Percentiles rank a stretch among this genome's conserved stretches.
These are phyloP conservation scores for Natrix natrix DNA, from an alignment of 2,797 vertebrate genomes.

Conservation along the genomic window DNA sequence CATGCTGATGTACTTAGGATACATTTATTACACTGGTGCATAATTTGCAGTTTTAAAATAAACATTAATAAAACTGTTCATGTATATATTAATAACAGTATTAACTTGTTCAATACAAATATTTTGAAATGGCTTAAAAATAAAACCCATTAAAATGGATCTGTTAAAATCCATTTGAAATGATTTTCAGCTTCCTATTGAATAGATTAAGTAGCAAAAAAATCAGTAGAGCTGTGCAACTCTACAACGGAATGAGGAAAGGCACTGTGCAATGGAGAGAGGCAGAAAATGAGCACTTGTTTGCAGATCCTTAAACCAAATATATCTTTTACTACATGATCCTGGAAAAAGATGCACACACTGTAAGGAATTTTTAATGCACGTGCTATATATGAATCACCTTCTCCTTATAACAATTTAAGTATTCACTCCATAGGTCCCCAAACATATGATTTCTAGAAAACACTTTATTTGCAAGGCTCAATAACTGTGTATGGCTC, in stretches of 20 bases:
- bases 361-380: neutral
- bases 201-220: constrained; percentile 15
- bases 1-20: neutral
- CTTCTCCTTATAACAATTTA: neutral
- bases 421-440: neutral
- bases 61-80: neutral
- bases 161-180: constrained; percentile 14
- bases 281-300: neutral
- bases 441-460: constrained; percentile 35
- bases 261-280: neutral
- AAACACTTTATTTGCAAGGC: constrained; percentile 34
- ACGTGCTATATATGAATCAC: neutral
- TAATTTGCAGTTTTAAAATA: neutral
- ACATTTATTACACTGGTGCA: neutral
- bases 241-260: neutral
- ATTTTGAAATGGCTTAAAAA: neutral
- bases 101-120: neutral
- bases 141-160: neutral
- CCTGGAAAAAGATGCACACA: neutral
- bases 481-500: constrained; percentile 26
- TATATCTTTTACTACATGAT: neutral
- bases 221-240: neutral
- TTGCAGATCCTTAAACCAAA: neutral
- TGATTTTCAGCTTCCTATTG: constrained; percentile 28
- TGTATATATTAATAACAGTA: neutral